These are phyloP conservation scores for Marmota monax DNA, from an alignment of 2,113 vertebrate species.

Conservation along the genomic window DNA sequence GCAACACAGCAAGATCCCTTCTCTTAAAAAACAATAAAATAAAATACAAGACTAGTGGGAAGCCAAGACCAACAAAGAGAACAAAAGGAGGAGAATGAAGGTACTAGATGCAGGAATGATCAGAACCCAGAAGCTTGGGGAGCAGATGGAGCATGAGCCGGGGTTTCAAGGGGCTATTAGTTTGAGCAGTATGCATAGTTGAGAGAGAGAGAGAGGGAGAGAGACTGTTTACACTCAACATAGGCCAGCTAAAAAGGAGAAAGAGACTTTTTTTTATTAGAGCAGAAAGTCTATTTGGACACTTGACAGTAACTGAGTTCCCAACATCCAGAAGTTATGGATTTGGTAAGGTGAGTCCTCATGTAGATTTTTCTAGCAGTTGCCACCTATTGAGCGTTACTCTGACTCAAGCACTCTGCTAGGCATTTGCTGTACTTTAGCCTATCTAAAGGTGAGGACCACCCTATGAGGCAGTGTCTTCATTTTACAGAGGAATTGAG, in stretches of 20 bases:
- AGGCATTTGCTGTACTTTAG: not conserved
- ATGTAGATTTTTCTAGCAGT: not conserved
- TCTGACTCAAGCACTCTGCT: not conserved
- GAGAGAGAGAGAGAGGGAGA: no score
- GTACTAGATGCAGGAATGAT: rapidly evolving
- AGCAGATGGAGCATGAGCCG: rapidly evolving
- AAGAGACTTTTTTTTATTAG: not conserved
- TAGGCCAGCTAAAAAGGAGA: not conserved
- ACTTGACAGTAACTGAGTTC: not conserved
- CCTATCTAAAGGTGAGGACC: no score
- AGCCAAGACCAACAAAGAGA: not conserved
- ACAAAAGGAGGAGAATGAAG: not conserved
- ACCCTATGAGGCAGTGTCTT: no score
- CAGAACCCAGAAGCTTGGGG: not conserved
- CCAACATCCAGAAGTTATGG: not conserved
- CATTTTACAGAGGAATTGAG: not conserved
- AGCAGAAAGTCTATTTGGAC: not conserved
- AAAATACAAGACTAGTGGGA: not conserved
- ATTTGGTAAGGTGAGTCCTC: not conserved
- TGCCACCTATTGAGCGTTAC: not conserved
- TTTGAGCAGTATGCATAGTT: rapidly evolving
- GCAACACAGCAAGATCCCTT: not conserved
- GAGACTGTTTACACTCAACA: not conserved
- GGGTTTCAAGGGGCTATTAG: not conserved
- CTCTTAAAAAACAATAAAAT: not conserved